These are phyloP conservation scores for Emmelina monodactyla DNA, from an alignment of 2,888 invertebrate genomes.

Conservation along the genomic window DNA sequence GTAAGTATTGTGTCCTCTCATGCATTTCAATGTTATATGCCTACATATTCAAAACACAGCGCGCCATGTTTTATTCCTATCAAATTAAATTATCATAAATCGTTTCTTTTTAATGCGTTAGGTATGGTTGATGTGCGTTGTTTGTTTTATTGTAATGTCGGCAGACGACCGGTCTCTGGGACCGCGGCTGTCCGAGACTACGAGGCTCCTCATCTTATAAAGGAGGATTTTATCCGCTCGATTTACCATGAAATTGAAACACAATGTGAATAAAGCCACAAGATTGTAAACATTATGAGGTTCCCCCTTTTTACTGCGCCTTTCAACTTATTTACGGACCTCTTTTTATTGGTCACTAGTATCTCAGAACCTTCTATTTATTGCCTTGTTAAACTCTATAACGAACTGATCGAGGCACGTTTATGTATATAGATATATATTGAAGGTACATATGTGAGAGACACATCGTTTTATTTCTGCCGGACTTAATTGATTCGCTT, in stretches of 20 bases:
- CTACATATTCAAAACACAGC: no score
- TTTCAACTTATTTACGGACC: constrained; percentile 59
- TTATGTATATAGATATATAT: no score
- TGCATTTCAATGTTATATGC: no score
- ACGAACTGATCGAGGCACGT: constrained; percentile 47
- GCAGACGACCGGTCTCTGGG: constrained; percentile 12
- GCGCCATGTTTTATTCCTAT: no score
- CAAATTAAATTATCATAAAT: constrained; percentile 48
- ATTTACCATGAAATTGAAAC: constrained; percentile 67
- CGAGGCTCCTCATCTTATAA: constrained; percentile 62
- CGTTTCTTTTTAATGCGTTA: constrained; percentile 41
- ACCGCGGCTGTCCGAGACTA: constrained; percentile 40
- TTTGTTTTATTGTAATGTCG: constrained; percentile 15
- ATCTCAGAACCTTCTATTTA: constrained; percentile 50
- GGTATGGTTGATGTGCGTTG: constrained; percentile 18
- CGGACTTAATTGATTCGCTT: constrained; percentile 47
- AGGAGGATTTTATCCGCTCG: constrained; percentile 62
- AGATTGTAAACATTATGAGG: constrained; percentile 65
- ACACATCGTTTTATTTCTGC: constrained; percentile 41
- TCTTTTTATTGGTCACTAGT: constrained; percentile 56
- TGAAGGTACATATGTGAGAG: constrained; percentile 30
- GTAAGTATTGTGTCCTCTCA: no score
- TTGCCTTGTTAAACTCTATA: constrained; percentile 63
- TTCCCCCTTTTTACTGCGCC: constrained; percentile 58
- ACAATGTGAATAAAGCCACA: constrained; percentile 67